Evolutionary conservation across 2,888 invertebrate genomes (phyloP).

Genomic region (Eupelmus urozonus): DNA sequence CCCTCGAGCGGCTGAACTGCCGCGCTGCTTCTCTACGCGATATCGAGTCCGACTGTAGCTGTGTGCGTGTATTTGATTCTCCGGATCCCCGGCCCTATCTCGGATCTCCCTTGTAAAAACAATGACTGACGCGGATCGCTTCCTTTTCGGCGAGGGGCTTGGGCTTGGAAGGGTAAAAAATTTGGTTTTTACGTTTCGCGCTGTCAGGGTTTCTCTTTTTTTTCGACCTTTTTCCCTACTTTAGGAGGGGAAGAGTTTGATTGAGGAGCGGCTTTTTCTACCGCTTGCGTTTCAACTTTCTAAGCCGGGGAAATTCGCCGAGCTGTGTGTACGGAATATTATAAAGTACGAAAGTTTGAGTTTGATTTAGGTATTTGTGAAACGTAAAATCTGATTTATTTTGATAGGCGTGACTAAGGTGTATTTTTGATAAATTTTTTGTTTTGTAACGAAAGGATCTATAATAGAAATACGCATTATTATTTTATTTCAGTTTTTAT

Average conservation of each 20-base stretch:
- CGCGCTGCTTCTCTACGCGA: conserved; percentile 15
- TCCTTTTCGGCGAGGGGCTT: background rate
- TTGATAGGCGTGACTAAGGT: background rate
- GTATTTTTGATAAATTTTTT: too few relatives aligned
- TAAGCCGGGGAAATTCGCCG: background rate
- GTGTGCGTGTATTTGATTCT: conserved; percentile 43
- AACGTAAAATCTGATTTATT: background rate
- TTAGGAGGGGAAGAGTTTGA: background rate
- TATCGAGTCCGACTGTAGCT: background rate
- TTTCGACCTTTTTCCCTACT: background rate
- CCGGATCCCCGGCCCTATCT: too few relatives aligned
- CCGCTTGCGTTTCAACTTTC: background rate
- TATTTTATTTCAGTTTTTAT: too few relatives aligned
- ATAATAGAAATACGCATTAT: too few relatives aligned
- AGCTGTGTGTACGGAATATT: background rate
- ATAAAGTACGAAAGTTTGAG: background rate
- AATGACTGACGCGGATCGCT: conserved; percentile 34
- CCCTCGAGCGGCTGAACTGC: conserved; percentile 9
- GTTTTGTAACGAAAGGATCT: too few relatives aligned
- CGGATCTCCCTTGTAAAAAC: conserved; percentile 9
- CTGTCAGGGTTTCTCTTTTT: background rate
- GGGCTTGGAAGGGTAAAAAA: background rate
- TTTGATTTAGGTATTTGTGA: conserved; percentile 9
- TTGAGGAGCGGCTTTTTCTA: background rate
- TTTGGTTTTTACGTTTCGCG: conserved; percentile 2